Evolutionary conservation across 2,113 vertebrate species (phyloP).

Genomic region (Australoheros scitulus): DNA sequence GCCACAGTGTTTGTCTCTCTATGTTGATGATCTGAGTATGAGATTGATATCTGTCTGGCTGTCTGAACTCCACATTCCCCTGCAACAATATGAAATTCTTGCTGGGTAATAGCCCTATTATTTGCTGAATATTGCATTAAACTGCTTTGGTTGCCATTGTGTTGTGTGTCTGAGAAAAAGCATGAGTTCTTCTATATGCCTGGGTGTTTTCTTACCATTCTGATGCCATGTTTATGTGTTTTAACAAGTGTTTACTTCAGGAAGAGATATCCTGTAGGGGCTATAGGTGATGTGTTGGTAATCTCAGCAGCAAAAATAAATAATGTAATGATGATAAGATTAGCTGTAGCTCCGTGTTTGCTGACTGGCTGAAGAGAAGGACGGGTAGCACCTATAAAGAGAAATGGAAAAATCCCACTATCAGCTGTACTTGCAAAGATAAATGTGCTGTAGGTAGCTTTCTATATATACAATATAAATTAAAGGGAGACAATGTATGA

Average conservation of each 20-base stretch:
- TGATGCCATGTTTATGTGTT: slow-evolving; percentile 36
- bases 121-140: slow-evolving; percentile 37
- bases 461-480: slow-evolving; percentile 76
- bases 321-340: slow-evolving; percentile 71
- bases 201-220: background rate
- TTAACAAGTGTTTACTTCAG: slow-evolving; percentile 54
- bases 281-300: slow-evolving; percentile 56
- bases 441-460: slow-evolving; percentile 50
- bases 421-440: slow-evolving; percentile 58
- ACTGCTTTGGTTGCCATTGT: slow-evolving; percentile 14
- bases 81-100: slow-evolving; percentile 13
- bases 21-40: slow-evolving; percentile 4
- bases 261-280: slow-evolving; percentile 51
- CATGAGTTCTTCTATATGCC: background rate
- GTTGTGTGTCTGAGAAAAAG: background rate
- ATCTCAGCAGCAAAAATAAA: slow-evolving; percentile 70
- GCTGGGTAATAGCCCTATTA: slow-evolving; percentile 32
- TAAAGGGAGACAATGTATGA: slow-evolving; percentile 52
- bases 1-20: background rate
- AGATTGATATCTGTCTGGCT: slow-evolving; percentile 22
- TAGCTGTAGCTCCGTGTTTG: slow-evolving; percentile 63
- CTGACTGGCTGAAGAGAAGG: slow-evolving; percentile 62
- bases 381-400: slow-evolving; percentile 46
- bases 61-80: slow-evolving; percentile 24
- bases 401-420: slow-evolving; percentile 62